A percentile compares a stretch with the other conserved stretches of the same genome.
Conservation (phyloP, 1,140 invertebrate genomes). For the Thaumatotibia leucotreta region DNA sequence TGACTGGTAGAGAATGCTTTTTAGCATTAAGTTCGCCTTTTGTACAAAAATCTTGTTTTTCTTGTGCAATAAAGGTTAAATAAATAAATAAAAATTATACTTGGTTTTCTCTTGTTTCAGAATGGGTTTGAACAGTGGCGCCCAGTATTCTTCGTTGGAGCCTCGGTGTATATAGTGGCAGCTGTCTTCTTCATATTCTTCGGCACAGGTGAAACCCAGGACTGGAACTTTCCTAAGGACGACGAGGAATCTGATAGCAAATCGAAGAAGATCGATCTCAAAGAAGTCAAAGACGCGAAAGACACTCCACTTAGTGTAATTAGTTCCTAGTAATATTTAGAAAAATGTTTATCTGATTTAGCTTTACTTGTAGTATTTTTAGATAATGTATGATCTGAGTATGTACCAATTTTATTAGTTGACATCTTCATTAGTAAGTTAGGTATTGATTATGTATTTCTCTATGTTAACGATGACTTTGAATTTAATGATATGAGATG, state of each 20-base stretch:
- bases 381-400: not conserved
- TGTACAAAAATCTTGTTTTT: too few species aligned
- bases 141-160: slow-evolving; percentile 85
- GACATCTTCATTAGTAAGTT: not conserved
- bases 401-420: not conserved
- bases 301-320: slow-evolving; percentile 48
- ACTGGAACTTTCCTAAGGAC: slow-evolving; percentile 77
- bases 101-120: slow-evolving; percentile 67
- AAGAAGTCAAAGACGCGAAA: slow-evolving; percentile 58
- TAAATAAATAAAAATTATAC: too few species aligned
- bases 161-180: slow-evolving; percentile 82
- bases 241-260: slow-evolving; percentile 41
- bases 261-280: slow-evolving; percentile 39
- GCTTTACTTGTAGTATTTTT: not conserved
- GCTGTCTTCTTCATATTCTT: slow-evolving; percentile 83
- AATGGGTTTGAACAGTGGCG: slow-evolving; percentile 87
- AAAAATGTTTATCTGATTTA: not conserved
- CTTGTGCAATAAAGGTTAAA: too few species aligned
- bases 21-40: too few species aligned
- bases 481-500: not conserved
- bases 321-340: slow-evolving; percentile 3
- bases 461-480: not conserved
- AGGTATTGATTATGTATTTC: not conserved
- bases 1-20: too few species aligned
- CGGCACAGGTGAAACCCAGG: slow-evolving; percentile 80